These are phyloP conservation scores for Daboia siamensis DNA, from an alignment of 2,113 vertebrate genomes.

Conservation along the genomic window DNA sequence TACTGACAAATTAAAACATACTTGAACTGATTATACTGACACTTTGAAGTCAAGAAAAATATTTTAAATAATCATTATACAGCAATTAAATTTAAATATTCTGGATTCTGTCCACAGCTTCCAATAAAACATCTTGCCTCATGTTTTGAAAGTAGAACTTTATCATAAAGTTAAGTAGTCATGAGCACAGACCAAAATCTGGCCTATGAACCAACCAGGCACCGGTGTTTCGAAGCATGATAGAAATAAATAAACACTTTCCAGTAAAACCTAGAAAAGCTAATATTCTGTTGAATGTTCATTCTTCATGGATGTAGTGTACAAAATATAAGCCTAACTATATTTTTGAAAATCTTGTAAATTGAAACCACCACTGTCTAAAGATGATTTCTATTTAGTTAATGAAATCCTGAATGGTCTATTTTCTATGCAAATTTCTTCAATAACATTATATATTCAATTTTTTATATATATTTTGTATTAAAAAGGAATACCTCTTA, in stretches of 20 bases:
- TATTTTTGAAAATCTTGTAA: neutral
- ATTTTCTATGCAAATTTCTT: neutral
- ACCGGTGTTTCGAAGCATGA: neutral
- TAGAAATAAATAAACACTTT: neutral
- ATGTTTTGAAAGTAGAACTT: neutral
- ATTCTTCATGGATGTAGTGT: neutral
- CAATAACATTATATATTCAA: neutral
- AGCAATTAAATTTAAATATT: neutral
- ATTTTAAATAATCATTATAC: neutral
- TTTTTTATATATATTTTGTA: neutral
- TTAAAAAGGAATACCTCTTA: neutral
- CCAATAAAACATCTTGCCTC: neutral
- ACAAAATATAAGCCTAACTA: neutral
- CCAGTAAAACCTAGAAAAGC: neutral
- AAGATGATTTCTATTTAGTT: neutral
- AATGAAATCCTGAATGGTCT: neutral
- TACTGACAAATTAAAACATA: neutral
- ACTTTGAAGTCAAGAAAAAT: neutral
- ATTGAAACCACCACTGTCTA: neutral
- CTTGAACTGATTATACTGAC: neutral
- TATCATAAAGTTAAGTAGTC: neutral
- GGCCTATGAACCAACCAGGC: neutral
- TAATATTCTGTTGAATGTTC: neutral
- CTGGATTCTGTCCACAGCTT: neutral
- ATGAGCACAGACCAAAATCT: neutral